Conservation (phyloP, 1,140 invertebrate species). For the Calliopsis andreniformis region DNA sequence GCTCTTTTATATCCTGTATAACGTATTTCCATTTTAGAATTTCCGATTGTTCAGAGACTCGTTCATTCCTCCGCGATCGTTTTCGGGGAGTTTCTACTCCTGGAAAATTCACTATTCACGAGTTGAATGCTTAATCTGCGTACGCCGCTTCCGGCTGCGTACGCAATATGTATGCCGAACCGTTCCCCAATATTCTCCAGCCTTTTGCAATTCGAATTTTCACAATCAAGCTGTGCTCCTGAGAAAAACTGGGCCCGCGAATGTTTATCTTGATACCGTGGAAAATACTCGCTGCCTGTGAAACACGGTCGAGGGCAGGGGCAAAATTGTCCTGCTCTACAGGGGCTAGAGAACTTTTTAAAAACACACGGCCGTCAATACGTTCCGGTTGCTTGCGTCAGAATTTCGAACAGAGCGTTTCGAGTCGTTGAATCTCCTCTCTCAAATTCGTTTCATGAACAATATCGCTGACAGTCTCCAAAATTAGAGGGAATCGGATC, state of each 20-base stretch:
- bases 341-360: conserved; percentile 21
- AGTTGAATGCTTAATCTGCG: conserved; percentile 27
- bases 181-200: conserved; percentile 24
- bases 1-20: neutral
- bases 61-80: neutral
- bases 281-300: conserved; percentile 10
- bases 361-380: conserved; percentile 8
- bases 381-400: neutral
- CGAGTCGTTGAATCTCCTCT: too few species aligned
- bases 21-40: neutral
- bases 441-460: neutral
- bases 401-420: neutral
- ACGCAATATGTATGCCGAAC: conserved; percentile 11
- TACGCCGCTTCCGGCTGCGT: conserved; percentile 17
- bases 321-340: conserved; percentile 1
- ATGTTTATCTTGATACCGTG: conserved; percentile 43
- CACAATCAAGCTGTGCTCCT: conserved; percentile 25
- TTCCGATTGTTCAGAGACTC: neutral
- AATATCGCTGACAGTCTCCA: too few species aligned
- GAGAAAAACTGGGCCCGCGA: conserved; percentile 17
- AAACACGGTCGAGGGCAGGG: neutral
- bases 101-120: conserved; percentile 22
- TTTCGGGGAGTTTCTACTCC: neutral
- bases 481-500: too few species aligned
- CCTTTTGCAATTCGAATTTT: conserved; percentile 48